Conservation (phyloP, 2,797 vertebrate genomes). For the Sebastes steindachneri region DNA sequence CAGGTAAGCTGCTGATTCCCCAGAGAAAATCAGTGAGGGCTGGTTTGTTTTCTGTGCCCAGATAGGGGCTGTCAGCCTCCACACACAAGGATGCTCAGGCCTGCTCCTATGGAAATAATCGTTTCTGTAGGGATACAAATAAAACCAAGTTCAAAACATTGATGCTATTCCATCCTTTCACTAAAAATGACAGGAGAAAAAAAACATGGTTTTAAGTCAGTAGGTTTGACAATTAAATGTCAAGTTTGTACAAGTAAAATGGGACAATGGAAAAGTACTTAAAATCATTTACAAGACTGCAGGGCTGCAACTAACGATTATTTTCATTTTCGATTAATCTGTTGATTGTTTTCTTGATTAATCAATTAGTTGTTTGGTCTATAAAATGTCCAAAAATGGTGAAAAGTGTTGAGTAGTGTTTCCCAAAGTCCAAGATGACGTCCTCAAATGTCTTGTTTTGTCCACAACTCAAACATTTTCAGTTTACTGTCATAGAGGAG, state of each 20-base stretch:
- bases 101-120: background rate
- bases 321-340: accelerated
- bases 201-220: background rate
- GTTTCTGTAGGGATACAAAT: background rate
- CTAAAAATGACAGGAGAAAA: background rate
- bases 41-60: background rate
- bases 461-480: accelerated
- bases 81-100: background rate
- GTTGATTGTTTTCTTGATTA: accelerated
- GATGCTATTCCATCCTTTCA: background rate
- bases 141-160: background rate
- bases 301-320: accelerated
- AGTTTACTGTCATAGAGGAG: too few species aligned
- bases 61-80: background rate
- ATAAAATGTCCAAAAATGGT: too few species aligned
- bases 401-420: accelerated
- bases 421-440: accelerated
- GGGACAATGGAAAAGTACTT: background rate
- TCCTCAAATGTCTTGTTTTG: too few species aligned
- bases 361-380: too few species aligned
- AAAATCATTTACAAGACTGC: accelerated
- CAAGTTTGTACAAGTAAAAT: background rate
- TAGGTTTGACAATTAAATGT: background rate
- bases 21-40: background rate
- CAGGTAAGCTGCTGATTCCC: background rate